Percentiles rank a stretch among this genome's conserved stretches.
Conservation (phyloP, 2,113 vertebrate genomes). For the Otocyon megalotis region DNA sequence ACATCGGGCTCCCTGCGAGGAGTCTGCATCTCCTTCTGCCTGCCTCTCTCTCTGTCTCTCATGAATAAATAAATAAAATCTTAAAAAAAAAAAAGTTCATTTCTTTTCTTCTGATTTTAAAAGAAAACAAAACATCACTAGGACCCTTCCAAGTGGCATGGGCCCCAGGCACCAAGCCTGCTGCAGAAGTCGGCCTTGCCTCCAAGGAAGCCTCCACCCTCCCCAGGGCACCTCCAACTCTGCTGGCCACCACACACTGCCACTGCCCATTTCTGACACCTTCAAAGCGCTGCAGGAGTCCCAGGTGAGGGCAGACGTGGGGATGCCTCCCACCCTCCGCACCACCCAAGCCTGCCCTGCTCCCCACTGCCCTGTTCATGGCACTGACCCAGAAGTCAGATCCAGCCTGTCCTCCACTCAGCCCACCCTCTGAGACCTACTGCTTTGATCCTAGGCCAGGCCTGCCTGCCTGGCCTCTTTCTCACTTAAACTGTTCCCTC, state of each 20-base stretch:
- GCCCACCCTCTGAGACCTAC: conserved; percentile 49
- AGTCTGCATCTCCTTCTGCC: too few relatives aligned
- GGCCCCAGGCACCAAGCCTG: background rate
- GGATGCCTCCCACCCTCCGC: background rate
- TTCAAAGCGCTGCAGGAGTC: background rate
- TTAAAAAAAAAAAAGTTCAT: background rate
- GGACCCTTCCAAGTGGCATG: background rate
- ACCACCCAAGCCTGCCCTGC: background rate
- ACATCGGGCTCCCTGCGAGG: too few relatives aligned
- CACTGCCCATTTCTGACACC: background rate
- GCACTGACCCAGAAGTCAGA: conserved; percentile 1
- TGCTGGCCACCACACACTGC: background rate
- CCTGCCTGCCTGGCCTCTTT: conserved; percentile 58
- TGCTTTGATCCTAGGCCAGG: conserved; percentile 70
- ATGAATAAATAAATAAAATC: too few relatives aligned
- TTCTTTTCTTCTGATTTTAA: conserved; percentile 8
- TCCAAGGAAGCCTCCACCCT: background rate
- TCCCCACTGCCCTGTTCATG: background rate
- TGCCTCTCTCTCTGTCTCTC: too few relatives aligned
- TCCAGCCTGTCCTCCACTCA: background rate
- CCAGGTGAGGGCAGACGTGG: background rate
- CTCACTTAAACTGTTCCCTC: conserved; percentile 52
- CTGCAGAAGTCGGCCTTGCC: background rate
- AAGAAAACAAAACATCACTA: background rate
- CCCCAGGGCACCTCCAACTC: background rate